Conservation (phyloP, 1,140 invertebrate species). For the Eurosta solidaginis region DNA sequence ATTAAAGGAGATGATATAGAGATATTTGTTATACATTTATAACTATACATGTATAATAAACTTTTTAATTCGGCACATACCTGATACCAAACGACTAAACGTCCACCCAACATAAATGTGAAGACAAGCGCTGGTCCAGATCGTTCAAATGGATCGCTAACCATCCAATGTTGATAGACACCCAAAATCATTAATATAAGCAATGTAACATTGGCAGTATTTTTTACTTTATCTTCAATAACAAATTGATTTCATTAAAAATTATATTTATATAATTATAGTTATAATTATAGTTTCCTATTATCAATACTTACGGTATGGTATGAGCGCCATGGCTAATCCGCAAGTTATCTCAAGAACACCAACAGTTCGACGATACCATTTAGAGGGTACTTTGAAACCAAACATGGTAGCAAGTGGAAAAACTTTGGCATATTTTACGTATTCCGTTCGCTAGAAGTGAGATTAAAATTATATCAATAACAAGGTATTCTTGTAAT, state of each 20-base stretch:
- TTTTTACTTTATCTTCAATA: constrained; percentile 83
- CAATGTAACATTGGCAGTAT: constrained; percentile 82
- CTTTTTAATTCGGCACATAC: too few relatives aligned
- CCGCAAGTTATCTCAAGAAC: constrained; percentile 89
- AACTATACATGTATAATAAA: background rate
- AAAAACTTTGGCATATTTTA: constrained; percentile 96
- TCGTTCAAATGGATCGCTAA: constrained; percentile 90
- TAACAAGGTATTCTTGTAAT: background rate
- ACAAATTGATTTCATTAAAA: background rate
- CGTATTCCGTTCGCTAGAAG: constrained; percentile 94
- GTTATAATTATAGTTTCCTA: background rate
- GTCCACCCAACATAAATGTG: constrained; percentile 91
- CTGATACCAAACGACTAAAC: constrained; percentile 76
- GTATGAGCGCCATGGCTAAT: constrained; percentile 82
- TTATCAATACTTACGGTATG: constrained; percentile 74
- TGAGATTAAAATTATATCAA: constrained; percentile 51
- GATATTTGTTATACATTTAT: background rate
- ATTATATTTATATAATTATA: constrained; percentile 38
- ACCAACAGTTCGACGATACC: constrained; percentile 87
- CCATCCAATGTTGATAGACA: constrained; percentile 90
- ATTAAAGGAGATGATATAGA: constrained; percentile 46
- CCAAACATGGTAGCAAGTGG: constrained; percentile 81
- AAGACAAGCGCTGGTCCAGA: constrained; percentile 93
- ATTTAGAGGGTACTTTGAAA: constrained; percentile 90
- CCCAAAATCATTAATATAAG: constrained; percentile 84